Evolutionary conservation across 2,888 invertebrate genomes (phyloP).

Genomic region (Lasiommata megera): DNA sequence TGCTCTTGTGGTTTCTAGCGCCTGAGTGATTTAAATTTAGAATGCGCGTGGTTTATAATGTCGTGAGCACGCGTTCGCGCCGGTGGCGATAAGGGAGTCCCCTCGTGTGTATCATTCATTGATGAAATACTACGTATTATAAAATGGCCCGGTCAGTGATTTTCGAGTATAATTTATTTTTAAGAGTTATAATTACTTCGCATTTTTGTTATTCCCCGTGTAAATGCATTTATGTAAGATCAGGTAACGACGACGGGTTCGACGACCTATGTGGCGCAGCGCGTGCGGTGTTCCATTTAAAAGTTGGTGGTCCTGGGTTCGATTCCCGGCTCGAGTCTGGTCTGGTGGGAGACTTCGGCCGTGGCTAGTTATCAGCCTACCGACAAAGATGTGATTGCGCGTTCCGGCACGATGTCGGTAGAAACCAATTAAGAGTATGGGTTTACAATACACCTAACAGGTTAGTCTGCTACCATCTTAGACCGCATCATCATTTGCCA

Average conservation of each 20-base stretch:
- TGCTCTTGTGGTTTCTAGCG: slow-evolving; percentile 24
- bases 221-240: not conserved
- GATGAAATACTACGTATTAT: slow-evolving; percentile 28
- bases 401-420: too few species aligned
- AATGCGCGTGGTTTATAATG: slow-evolving; percentile 40
- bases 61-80: slow-evolving; percentile 33
- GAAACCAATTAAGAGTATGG: too few species aligned
- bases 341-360: too few species aligned
- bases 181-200: slow-evolving; percentile 1
- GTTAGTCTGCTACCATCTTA: too few species aligned
- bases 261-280: too few species aligned
- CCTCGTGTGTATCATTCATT: slow-evolving; percentile 46
- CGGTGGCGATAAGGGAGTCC: slow-evolving; percentile 42
- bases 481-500: too few species aligned
- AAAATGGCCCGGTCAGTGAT: slow-evolving; percentile 14
- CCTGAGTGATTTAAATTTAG: slow-evolving; percentile 42
- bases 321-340: too few species aligned
- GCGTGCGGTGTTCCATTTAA: too few species aligned
- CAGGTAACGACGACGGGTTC: not conserved
- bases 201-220: slow-evolving; percentile 21
- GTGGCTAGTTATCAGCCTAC: too few species aligned
- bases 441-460: too few species aligned
- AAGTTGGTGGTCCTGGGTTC: too few species aligned
- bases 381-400: too few species aligned
- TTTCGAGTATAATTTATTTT: slow-evolving; percentile 8